Conservation (phyloP, 2,888 invertebrate species). For the Marasmarcha lunaedactyla region DNA sequence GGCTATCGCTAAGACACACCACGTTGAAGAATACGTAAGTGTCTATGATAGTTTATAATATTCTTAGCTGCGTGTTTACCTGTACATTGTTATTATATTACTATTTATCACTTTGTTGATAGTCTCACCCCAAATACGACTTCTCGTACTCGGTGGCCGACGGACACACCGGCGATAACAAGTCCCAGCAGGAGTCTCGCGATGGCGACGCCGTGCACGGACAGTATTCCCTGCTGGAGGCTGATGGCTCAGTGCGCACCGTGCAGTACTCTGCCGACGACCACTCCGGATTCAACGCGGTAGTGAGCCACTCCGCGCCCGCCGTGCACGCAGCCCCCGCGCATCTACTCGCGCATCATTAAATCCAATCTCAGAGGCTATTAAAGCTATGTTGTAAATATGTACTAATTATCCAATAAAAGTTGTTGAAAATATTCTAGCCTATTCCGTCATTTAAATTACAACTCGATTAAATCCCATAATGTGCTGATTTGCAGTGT, state of each 20-base stretch:
- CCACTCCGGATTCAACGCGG: slow-evolving; percentile 35
- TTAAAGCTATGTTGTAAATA: too few relatives aligned
- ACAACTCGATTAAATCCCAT: too few relatives aligned
- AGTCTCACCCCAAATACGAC: slow-evolving; percentile 63
- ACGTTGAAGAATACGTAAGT: slow-evolving; percentile 15
- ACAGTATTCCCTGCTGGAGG: slow-evolving; percentile 40
- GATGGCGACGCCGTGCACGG: slow-evolving; percentile 72
- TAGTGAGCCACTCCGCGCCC: slow-evolving; percentile 20
- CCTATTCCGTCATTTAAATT: too few relatives aligned
- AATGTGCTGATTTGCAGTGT: too few relatives aligned
- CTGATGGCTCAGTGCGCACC: slow-evolving; percentile 58
- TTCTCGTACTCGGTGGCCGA: slow-evolving; percentile 68
- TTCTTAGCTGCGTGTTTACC: too few relatives aligned
- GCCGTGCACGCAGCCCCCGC: slow-evolving; percentile 15
- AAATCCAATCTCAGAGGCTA: too few relatives aligned
- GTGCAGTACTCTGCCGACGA: slow-evolving; percentile 60
- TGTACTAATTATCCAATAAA: too few relatives aligned
- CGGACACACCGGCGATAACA: slow-evolving; percentile 68
- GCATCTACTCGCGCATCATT: slow-evolving; percentile 14
- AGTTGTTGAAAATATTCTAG: too few relatives aligned
- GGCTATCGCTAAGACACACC: slow-evolving; percentile 19
- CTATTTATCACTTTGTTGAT: too few relatives aligned
- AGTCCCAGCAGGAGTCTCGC: slow-evolving; percentile 63
- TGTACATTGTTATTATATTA: too few relatives aligned
- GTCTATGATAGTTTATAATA: not conserved